A percentile compares a stretch with the other conserved stretches of the same genome.
Evolutionary conservation across 53 echinoderm and acorn worm species (phyloP).

Genomic region (Apostichopus leukothele): DNA sequence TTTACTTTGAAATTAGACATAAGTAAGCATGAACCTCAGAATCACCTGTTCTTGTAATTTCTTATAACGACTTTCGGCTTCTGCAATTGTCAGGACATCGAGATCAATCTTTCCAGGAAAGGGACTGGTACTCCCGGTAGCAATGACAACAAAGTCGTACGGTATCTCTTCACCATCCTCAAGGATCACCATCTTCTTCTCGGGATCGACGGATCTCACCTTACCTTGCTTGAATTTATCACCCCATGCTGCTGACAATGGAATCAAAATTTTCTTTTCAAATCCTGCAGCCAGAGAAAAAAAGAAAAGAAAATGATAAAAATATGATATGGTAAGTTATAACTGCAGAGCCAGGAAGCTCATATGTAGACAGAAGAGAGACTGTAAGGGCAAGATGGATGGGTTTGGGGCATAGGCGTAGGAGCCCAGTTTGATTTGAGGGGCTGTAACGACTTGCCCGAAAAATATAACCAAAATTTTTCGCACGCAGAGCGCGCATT

Average conservation of each 20-base stretch:
- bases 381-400: too few relatives aligned
- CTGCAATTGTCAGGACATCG: neutral
- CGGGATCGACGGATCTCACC: neutral
- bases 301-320: too few relatives aligned
- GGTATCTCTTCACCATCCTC: neutral
- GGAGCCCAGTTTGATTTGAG: too few relatives aligned
- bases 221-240: constrained; percentile 9
- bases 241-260: neutral
- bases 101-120: constrained; percentile 13
- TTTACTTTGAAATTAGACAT: too few relatives aligned
- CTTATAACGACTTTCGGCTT: neutral
- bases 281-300: neutral
- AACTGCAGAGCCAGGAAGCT: too few relatives aligned
- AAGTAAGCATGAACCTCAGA: too few relatives aligned
- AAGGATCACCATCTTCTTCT: neutral
- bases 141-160: constrained; percentile 2
- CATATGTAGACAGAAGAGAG: too few relatives aligned
- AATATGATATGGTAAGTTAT: too few relatives aligned
- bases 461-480: too few relatives aligned
- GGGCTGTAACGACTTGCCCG: too few relatives aligned
- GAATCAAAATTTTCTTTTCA: constrained; percentile 21
- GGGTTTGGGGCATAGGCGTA: neutral
- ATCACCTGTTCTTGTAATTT: neutral
- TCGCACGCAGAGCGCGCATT: too few relatives aligned
- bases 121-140: neutral